phyloP scores from a whole-genome alignment of 1,140 invertebrate genomes.

The Platorchestia sp. region DNA sequence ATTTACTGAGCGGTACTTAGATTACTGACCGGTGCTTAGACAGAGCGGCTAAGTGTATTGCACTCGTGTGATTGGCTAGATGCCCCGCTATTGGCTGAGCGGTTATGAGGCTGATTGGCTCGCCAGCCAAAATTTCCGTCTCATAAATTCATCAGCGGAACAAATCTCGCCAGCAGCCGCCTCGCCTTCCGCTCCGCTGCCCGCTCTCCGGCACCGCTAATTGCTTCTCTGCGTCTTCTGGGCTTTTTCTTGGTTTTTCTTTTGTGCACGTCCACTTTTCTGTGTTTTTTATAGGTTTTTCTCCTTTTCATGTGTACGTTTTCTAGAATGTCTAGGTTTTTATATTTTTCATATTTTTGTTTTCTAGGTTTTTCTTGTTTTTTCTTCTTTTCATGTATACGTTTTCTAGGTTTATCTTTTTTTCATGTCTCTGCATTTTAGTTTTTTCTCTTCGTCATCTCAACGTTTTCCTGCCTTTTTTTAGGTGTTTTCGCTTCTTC shows the following conservation, averaged over 20 bases:
- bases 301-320: neutral
- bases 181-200: neutral
- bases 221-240: neutral
- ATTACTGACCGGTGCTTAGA: neutral
- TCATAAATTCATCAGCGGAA: slow-evolving; percentile 42
- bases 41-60: neutral
- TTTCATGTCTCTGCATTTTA: no score
- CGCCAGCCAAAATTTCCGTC: slow-evolving; percentile 4
- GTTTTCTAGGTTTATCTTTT: no score
- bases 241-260: neutral
- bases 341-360: no score
- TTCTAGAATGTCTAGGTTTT: no score
- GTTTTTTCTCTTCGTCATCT: no score
- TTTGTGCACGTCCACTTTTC: neutral
- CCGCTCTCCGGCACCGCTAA: neutral
- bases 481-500: no score
- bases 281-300: neutral
- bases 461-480: no score
- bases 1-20: neutral
- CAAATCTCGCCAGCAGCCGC: neutral
- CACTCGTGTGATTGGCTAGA: neutral
- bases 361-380: no score
- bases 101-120: slow-evolving; percentile 1
- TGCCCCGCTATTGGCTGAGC: neutral
- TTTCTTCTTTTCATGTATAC: no score